These are phyloP conservation scores for Anguilla obscura DNA, from an alignment of 2,797 vertebrate species.

Conservation along the genomic window DNA sequence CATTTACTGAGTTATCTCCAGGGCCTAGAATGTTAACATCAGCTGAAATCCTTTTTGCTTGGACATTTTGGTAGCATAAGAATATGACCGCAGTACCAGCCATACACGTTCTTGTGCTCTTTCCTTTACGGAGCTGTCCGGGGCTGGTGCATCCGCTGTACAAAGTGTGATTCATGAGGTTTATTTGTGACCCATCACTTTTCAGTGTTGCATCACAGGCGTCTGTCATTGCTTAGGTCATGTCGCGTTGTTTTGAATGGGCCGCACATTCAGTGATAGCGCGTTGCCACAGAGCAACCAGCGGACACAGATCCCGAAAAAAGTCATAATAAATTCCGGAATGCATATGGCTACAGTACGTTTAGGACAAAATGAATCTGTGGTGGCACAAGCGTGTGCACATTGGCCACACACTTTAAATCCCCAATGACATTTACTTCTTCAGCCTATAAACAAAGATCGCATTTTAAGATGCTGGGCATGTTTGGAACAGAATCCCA, in stretches of 20 bases:
- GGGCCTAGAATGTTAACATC: neutral
- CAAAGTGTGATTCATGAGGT: neutral
- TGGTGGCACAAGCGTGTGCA: neutral
- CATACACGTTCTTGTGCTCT: neutral
- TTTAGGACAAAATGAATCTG: neutral
- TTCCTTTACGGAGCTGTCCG: neutral
- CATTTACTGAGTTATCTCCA: neutral
- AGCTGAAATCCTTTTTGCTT: neutral
- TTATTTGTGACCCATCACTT: neutral
- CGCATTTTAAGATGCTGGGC: neutral
- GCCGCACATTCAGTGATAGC: neutral
- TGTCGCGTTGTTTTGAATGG: neutral
- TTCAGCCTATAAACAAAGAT: neutral
- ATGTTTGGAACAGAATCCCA: neutral
- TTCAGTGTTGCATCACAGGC: neutral
- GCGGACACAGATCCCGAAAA: neutral
- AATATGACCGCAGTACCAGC: neutral
- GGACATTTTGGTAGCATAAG: neutral
- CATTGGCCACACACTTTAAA: neutral
- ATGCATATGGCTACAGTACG: neutral
- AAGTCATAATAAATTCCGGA: neutral
- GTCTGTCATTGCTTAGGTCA: neutral
- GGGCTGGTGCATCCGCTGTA: neutral
- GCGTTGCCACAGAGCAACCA: neutral
- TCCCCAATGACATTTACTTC: neutral